Evolutionary conservation across 2,113 vertebrate species (phyloP), one percentile per base, ranked within the genome.

Genomic region (Epinephelus cyanopodus): DNA sequence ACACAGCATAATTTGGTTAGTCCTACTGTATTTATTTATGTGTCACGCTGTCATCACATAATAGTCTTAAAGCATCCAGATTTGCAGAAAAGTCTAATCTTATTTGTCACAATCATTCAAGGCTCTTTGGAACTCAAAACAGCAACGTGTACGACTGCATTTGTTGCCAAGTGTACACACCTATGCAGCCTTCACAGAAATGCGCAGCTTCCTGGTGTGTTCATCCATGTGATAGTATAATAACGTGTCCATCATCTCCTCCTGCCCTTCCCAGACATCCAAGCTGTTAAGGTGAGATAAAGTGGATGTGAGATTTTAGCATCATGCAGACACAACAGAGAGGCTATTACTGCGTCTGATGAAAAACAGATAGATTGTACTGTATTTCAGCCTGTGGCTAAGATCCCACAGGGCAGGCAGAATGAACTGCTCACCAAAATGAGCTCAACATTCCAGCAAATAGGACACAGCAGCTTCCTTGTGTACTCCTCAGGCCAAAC

Each of bases 371-470:
- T 61, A 64, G 75, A 82, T 72, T 23, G 68, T 60, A 57, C 77
- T 72, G 82, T 85, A 82, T 39, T 47, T 37, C 61, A 53, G 84
- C 85, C 87, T 52, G 75, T 84, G 89, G 91, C 89, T 83, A 29
- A 70, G 72, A 70, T n/a, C 82, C 89, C 80, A 82, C 81, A 42
- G 91, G 89, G 86, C 82, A 77, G 66, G 25, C 68, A 57, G 47
- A 76, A 84, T 84, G 80, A 91, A 71, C 70, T 48, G 75, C 50
- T 81, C 77, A 70, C 33, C 48, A 21, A 63, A 88, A 90, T 82
- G 86, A 92, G 77, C 77, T 79, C 65, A 19, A 67, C 82, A 52
- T 85, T 61, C 2, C 78, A 42, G 60, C 80, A 86, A 84, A 88
- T 77, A 74, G 85, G 83, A 84, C 67, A 45, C 86, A 64, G 73